These are phyloP conservation scores for Drosophila pruinosa DNA, from an alignment of 1,140 invertebrate genomes.

Conservation along the genomic window DNA sequence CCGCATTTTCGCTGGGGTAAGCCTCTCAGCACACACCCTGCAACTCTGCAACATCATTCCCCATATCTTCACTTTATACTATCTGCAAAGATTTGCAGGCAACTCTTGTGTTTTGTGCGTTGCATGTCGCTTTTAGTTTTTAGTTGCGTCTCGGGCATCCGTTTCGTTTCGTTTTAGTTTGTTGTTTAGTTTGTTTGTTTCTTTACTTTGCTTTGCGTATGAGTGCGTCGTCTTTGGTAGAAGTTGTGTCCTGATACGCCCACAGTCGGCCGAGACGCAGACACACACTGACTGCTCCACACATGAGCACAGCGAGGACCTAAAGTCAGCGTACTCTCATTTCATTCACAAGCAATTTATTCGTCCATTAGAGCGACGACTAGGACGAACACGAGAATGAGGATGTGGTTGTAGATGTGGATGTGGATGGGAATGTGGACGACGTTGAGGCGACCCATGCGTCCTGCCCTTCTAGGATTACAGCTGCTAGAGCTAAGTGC, in stretches of 20 bases:
- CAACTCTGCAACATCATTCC: background rate
- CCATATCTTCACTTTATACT: constrained; percentile 21
- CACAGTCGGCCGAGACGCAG: constrained; percentile 21
- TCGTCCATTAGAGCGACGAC: constrained; percentile 75
- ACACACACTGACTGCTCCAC: constrained; percentile 18
- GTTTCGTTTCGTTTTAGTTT: constrained; percentile 49
- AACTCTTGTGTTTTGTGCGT: constrained; percentile 26
- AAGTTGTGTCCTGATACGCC: constrained; percentile 60
- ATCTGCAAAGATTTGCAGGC: constrained; percentile 33
- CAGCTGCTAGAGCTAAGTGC: constrained; percentile 44
- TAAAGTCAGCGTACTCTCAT: constrained; percentile 69
- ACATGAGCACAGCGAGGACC: constrained; percentile 15
- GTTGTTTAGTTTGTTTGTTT: constrained; percentile 59
- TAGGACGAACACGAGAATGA: constrained; percentile 1
- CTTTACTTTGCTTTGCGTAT: constrained; percentile 72
- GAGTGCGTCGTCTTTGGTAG: constrained; percentile 61
- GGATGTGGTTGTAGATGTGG: background rate
- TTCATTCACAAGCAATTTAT: constrained; percentile 81
- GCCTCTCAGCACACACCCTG: background rate
- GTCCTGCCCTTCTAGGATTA: constrained; percentile 74
- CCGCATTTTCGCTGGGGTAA: constrained; percentile 38
- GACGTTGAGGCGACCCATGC: constrained; percentile 32
- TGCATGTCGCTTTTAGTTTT: constrained; percentile 72
- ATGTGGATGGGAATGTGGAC: background rate
- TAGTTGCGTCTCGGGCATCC: constrained; percentile 73